Evolutionary conservation across 2,113 vertebrate species (phyloP).

Genomic region (Bubo scandiacus): DNA sequence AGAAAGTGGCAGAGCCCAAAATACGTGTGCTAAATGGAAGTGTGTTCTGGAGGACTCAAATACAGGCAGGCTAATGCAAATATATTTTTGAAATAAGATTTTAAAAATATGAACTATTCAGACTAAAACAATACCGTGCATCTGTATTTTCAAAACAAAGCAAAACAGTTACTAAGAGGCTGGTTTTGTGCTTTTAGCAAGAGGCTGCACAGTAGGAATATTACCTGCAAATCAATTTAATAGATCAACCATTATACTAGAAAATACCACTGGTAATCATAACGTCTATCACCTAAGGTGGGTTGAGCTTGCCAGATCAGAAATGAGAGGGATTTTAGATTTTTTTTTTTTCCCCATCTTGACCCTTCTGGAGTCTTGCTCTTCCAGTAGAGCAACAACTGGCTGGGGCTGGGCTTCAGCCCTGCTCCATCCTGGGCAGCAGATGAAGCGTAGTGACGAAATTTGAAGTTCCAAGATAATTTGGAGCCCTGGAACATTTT

Average conservation of each 20-base stretch:
- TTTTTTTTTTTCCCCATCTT: accelerated
- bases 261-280: neutral
- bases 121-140: neutral
- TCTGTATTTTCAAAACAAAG: slow-evolving; percentile 57
- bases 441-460: neutral
- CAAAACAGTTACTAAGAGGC: slow-evolving; percentile 39
- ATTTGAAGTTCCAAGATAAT: slow-evolving; percentile 32
- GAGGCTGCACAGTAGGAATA: neutral
- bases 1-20: neutral
- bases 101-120: slow-evolving; percentile 30
- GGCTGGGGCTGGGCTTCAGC: neutral
- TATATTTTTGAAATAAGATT: neutral
- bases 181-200: slow-evolving; percentile 46
- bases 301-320: neutral
- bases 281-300: neutral
- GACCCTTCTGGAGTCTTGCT: neutral
- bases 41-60: neutral
- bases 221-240: slow-evolving; percentile 18
- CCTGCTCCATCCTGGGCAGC: neutral
- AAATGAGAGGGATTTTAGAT: neutral
- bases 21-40: neutral
- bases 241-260: neutral
- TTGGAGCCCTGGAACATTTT: slow-evolving; percentile 18
- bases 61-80: neutral
- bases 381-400: neutral